Evolutionary conservation across 2,797 vertebrate genomes (phyloP).

Genomic region (Hyperoplus lanceolatus): DNA sequence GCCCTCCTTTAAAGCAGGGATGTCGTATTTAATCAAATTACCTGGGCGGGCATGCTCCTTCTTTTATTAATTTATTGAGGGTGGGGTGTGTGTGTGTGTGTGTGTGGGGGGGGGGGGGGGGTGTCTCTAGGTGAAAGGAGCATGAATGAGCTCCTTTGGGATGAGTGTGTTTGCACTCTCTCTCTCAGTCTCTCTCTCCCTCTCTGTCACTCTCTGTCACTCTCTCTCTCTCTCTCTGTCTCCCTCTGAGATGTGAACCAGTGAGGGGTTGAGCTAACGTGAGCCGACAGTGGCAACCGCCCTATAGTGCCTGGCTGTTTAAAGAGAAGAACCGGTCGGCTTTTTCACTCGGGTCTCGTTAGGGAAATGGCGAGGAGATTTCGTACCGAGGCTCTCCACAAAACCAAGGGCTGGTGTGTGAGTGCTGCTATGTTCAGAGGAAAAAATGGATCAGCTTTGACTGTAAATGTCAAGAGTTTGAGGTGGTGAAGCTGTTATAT

Average conservation of each 20-base stretch:
- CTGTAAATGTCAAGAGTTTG: slow-evolving; percentile 60
- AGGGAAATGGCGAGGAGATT: slow-evolving; percentile 73
- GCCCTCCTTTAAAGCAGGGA: slow-evolving; percentile 78
- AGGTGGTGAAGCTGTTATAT: slow-evolving; percentile 56
- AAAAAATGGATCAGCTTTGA: slow-evolving; percentile 57
- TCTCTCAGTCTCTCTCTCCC: too few relatives aligned
- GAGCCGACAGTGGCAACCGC: slow-evolving; percentile 81
- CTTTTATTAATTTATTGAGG: slow-evolving; percentile 84
- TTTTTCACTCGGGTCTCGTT: slow-evolving; percentile 77
- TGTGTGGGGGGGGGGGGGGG: slow-evolving; percentile 6
- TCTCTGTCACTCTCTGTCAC: too few relatives aligned
- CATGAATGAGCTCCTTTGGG: slow-evolving; percentile 72
- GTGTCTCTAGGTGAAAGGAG: slow-evolving; percentile 37
- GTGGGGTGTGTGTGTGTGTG: slow-evolving; percentile 43
- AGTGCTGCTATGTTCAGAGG: slow-evolving; percentile 47
- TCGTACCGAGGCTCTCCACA: slow-evolving; percentile 59
- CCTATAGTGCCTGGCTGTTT: slow-evolving; percentile 57
- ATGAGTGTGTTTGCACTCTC: slow-evolving; percentile 77
- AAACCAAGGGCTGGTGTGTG: slow-evolving; percentile 60
- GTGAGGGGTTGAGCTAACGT: slow-evolving; percentile 77
- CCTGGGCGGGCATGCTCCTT: slow-evolving; percentile 75
- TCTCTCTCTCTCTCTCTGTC: too few relatives aligned
- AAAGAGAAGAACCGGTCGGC: slow-evolving; percentile 71
- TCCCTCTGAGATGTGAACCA: slow-evolving; percentile 68
- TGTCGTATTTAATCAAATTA: slow-evolving; percentile 88